Percentiles rank a stretch among this genome's conserved stretches.
phyloP scores from a whole-genome alignment of 2,113 vertebrate species.

The Podiceps cristatus region DNA sequence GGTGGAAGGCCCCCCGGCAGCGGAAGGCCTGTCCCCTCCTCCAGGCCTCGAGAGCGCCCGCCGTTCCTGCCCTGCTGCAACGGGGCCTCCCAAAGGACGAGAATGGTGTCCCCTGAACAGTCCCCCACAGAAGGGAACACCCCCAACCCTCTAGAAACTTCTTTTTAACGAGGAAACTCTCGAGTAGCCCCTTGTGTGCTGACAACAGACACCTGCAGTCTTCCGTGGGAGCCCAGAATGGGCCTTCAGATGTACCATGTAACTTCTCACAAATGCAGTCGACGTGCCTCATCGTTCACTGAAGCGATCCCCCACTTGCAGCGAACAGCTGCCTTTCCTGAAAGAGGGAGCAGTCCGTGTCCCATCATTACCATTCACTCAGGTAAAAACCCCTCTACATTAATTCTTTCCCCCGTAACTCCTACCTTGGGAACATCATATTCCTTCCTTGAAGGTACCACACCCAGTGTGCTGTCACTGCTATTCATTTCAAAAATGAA shows the following conservation, averaged over 20 bases:
- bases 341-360: background rate
- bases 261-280: background rate
- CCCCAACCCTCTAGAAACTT: background rate
- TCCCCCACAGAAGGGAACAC: background rate
- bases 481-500: background rate
- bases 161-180: background rate
- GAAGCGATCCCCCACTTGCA: background rate
- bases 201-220: accelerated
- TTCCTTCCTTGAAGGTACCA: background rate
- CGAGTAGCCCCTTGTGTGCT: accelerated
- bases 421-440: background rate
- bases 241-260: accelerated
- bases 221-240: accelerated
- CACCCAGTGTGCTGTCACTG: background rate
- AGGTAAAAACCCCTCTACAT: background rate
- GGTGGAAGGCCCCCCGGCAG: background rate
- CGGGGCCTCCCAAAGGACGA: background rate
- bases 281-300: accelerated
- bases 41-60: accelerated
- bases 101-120: accelerated
- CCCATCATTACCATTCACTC: background rate
- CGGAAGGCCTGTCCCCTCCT: background rate
- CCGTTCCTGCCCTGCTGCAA: background rate
- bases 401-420: background rate
- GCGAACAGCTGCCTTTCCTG: background rate